Base-by-base conservation (phyloP, 2,797 vertebrate species). In the Dryobates pubescens region DNA sequence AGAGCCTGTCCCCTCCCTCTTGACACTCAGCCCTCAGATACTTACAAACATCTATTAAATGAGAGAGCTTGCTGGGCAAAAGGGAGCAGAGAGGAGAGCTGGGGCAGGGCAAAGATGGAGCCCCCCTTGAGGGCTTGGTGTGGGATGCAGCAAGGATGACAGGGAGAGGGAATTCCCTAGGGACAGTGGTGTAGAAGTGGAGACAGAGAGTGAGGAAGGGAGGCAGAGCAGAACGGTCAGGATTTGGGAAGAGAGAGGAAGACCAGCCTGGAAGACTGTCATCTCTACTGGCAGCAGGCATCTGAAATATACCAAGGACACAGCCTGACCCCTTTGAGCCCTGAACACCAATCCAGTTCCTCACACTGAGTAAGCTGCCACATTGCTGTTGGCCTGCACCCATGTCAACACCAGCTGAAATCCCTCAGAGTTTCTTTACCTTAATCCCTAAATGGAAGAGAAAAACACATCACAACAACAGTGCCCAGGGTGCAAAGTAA, bases 121-220 rank as follows among this genome's bases (percentile, higher is more conserved):
- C 0, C 0, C 0, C n/a, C 14, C 43, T 27, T 0, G 0, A 24
- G 51, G 57, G 24, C 36, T 45, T 47, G 9, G 10, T 41, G 22
- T 45, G 53, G 54, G 63, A 59, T 62, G 17, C 27, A 36, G 75
- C 38, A 36, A 81, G 51, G 32, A n/a, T 8, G 4, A 1, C 0
- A 0, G 56, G 75, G 78, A 71, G 36, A n/a, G 38, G 38, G 17
- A 71, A 32, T 71, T 80, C 54, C 6, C 18, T n/a, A 3, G 36
- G 54, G 23, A 62, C 5, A 23, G 53, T 3, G 26, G 41, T 26
- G 22, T 11, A 30, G 53, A 45, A 19, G 38, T 2, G 16, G 36
- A 32, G 19, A 29, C 32, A 23, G 63, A 41, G 62, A 26, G 57
- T 34, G 43, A 61, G 58, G 29, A 13, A 57, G 9, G 22, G 15